These are phyloP conservation scores for Byasa hedistus DNA, from an alignment of 2,888 invertebrate species.

Conservation along the genomic window DNA sequence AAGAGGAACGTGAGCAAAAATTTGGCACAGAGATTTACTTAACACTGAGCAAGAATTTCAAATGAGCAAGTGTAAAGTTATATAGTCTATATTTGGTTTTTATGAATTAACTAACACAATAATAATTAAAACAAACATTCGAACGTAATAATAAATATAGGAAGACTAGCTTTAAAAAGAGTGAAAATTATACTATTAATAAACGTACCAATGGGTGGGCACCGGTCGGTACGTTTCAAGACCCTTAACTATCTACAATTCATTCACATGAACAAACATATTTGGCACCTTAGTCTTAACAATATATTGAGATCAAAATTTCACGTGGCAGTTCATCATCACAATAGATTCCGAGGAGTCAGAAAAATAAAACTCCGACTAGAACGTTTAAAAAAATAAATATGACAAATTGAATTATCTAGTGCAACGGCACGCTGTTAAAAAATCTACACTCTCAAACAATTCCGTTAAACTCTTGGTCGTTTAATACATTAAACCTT, in stretches of 20 bases:
- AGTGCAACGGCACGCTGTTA: neutral
- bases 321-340: slow-evolving; percentile 21
- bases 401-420: slow-evolving; percentile 14
- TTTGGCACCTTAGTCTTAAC: slow-evolving; percentile 41
- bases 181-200: slow-evolving; percentile 14
- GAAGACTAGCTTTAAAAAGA: slow-evolving; percentile 29
- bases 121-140: slow-evolving; percentile 15
- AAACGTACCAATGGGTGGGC: neutral
- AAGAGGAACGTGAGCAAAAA: slow-evolving; percentile 41
- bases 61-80: slow-evolving; percentile 21
- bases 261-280: slow-evolving; percentile 35
- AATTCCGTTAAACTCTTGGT: slow-evolving; percentile 4
- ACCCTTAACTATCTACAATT: slow-evolving; percentile 31
- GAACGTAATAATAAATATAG: slow-evolving; percentile 1
- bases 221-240: slow-evolving; percentile 9
- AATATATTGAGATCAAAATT: slow-evolving; percentile 36
- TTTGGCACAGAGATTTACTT: slow-evolving; percentile 41
- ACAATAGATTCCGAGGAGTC: slow-evolving; percentile 28
- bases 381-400: slow-evolving; percentile 9
- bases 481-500: slow-evolving; percentile 11
- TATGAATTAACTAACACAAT: slow-evolving; percentile 23
- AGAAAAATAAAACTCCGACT: slow-evolving; percentile 26
- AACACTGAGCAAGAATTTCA: slow-evolving; percentile 27
- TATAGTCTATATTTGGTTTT: slow-evolving; percentile 10
- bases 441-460: slow-evolving; percentile 3